Conservation (phyloP, 2,888 invertebrate genomes). For the Argyresthia goedartella region DNA sequence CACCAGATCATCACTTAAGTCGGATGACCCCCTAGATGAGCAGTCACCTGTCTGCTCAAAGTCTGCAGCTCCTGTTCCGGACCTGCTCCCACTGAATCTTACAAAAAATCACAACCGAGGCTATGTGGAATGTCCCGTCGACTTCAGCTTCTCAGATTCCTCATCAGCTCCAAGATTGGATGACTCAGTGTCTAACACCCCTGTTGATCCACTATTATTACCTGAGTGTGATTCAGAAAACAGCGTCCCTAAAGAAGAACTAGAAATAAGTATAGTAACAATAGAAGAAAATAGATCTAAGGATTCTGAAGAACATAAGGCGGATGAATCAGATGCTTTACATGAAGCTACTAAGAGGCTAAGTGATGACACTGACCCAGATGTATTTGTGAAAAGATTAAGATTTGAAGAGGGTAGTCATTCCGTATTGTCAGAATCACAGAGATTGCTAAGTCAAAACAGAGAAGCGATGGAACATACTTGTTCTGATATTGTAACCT, state of each 20-base stretch:
- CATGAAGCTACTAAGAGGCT: conserved; percentile 46
- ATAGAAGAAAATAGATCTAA: conserved; percentile 49
- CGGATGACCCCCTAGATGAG: conserved; percentile 48
- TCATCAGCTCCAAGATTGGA: conserved; percentile 49
- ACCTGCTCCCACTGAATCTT: conserved; percentile 54
- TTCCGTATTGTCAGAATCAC: not conserved
- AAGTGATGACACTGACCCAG: conserved; percentile 42
- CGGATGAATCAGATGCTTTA: conserved; percentile 29
- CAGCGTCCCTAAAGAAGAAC: conserved; percentile 45
- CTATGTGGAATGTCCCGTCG: conserved; percentile 56
- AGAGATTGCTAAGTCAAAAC: not conserved
- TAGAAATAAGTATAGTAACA: conserved; percentile 48
- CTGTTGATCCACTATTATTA: conserved; percentile 56
- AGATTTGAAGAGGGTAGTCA: conserved; percentile 38
- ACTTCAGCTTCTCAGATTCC: conserved; percentile 58
- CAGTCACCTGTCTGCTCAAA: conserved; percentile 28
- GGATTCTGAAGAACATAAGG: conserved; percentile 42
- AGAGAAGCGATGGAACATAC: conserved; percentile 23
- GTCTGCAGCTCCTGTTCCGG: conserved; percentile 51
- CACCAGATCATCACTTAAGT: conserved; percentile 72
- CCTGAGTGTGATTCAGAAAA: conserved; percentile 48
- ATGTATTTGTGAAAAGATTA: conserved; percentile 41
- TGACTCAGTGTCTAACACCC: conserved; percentile 50
- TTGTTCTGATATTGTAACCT: conserved; percentile 39
- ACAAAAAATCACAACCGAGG: conserved; percentile 38